Conservation (phyloP, 2,888 invertebrate species). For the Elysia crispata region DNA sequence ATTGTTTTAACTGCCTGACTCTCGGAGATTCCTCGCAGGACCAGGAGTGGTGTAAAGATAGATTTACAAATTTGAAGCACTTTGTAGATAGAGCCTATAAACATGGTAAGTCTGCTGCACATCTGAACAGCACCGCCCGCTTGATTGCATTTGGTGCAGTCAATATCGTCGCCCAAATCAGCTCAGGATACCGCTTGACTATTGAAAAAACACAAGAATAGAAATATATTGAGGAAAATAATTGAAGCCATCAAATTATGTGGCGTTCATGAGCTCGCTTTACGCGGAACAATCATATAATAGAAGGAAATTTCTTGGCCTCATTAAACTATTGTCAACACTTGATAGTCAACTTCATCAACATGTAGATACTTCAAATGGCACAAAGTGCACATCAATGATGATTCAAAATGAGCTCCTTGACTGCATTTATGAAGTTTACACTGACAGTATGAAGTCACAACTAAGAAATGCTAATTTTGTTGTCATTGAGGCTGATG, state of each 20-base stretch:
- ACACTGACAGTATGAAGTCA: neutral
- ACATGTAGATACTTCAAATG: neutral
- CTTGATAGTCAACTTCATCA: neutral
- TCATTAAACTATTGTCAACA: too few species aligned
- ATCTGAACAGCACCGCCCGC: too few species aligned
- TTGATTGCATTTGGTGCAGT: too few species aligned
- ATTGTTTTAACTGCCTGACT: too few species aligned
- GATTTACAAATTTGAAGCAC: too few species aligned
- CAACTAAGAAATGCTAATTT: neutral
- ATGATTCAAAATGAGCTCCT: neutral
- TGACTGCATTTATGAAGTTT: conserved; percentile 1
- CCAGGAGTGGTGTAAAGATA: too few species aligned
- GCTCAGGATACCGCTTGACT: too few species aligned
- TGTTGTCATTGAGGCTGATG: neutral
- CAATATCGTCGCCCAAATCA: too few species aligned
- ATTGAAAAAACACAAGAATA: neutral
- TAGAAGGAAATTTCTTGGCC: neutral
- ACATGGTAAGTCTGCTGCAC: too few species aligned
- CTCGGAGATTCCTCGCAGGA: too few species aligned
- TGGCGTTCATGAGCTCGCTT: neutral
- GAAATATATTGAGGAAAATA: neutral
- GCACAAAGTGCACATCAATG: neutral
- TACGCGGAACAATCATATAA: neutral
- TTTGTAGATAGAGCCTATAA: too few species aligned
- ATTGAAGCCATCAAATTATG: neutral